phyloP scores from a whole-genome alignment of 1,140 invertebrate genomes.

The Pachyrhynchus sulphureomaculatus region DNA sequence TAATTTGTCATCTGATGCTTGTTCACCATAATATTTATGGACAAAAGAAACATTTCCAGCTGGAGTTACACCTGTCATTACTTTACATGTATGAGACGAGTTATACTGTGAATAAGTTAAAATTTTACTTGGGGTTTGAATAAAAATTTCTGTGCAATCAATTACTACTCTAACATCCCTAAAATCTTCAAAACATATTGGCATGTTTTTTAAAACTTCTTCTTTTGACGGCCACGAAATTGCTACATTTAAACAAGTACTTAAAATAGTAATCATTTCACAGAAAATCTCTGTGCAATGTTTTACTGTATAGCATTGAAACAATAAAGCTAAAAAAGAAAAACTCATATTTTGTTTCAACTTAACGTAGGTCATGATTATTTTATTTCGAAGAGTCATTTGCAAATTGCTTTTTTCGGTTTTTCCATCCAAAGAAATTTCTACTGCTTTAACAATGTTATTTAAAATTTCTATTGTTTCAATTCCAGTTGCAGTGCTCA shows the following conservation, averaged over 20 bases:
- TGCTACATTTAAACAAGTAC: neutral
- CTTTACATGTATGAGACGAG: constrained; percentile 38
- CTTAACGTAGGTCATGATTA: too few species aligned
- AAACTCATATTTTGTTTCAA: too few species aligned
- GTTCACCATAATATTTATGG: constrained; percentile 39
- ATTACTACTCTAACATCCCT: constrained; percentile 34
- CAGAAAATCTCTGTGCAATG: too few species aligned
- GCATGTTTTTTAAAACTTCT: constrained; percentile 36
- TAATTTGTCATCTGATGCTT: constrained; percentile 18
- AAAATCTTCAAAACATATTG: constrained; percentile 34
- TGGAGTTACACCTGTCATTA: constrained; percentile 42
- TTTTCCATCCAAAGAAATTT: too few species aligned
- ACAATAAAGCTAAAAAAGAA: too few species aligned
- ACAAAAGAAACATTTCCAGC: constrained; percentile 41
- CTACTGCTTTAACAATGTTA: too few species aligned
- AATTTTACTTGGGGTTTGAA: neutral
- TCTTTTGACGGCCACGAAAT: constrained; percentile 31
- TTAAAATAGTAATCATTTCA: neutral
- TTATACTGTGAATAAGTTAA: constrained; percentile 25
- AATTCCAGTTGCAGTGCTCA: too few species aligned
- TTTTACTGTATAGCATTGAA: too few species aligned
- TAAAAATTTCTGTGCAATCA: constrained; percentile 40
- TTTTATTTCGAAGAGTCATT: too few species aligned
- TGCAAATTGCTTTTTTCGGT: too few species aligned
- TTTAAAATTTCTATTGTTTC: too few species aligned